Conservation (phyloP, 2,888 invertebrate species). For the Drosophila birchii region DNA sequence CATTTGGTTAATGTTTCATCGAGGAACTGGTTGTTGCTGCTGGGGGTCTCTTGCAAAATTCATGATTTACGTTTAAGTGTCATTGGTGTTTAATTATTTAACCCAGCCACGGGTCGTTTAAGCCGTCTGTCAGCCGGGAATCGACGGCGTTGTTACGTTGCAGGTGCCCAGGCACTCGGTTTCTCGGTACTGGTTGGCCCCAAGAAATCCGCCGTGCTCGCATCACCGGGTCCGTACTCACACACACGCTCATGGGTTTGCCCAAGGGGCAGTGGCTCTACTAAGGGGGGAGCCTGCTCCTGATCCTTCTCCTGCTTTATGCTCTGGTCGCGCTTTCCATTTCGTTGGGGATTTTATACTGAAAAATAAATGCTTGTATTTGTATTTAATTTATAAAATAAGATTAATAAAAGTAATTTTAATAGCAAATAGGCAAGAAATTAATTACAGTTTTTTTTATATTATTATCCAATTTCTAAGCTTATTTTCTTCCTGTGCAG, state of each 20-base stretch:
- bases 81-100: constrained; percentile 78
- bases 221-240: constrained; percentile 11
- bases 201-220: constrained; percentile 17
- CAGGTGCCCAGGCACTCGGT: constrained; percentile 6
- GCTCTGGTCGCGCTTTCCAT: constrained; percentile 64
- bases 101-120: constrained; percentile 63
- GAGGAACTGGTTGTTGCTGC: constrained; percentile 26
- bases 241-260: constrained; percentile 17
- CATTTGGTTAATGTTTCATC: constrained; percentile 64
- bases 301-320: constrained; percentile 43
- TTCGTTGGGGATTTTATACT: constrained; percentile 52
- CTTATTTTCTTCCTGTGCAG: constrained; percentile 1
- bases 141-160: constrained; percentile 22
- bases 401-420: background rate
- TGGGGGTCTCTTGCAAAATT: constrained; percentile 67
- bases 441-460: background rate
- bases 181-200: background rate
- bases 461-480: background rate
- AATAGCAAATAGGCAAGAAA: background rate
- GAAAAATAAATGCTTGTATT: background rate
- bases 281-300: constrained; percentile 1
- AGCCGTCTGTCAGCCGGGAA: constrained; percentile 46
- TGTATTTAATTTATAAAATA: background rate
- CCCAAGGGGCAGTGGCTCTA: constrained; percentile 12
- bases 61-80: constrained; percentile 80